Base-by-base conservation (phyloP, 2,888 invertebrate genomes). In the Nymphalis polychloros region DNA sequence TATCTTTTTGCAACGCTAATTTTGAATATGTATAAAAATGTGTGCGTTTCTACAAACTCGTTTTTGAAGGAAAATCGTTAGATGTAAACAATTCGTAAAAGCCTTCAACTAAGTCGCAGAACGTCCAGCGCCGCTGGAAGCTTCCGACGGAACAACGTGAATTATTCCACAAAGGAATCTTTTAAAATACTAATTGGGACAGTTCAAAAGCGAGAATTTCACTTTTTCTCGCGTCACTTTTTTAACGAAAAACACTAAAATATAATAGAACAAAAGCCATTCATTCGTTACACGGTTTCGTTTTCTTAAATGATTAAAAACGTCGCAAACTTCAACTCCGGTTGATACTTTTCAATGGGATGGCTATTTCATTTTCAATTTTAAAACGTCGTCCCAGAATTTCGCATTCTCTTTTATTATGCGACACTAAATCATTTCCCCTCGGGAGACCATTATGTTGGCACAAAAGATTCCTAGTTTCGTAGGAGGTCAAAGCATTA, bases 321-420 rank as follows among this genome's bases (percentile, higher is more conserved):
- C 64, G 60, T 71, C 63, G 59, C 67, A 64, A 64, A 67, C 63
- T 55, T 61, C 59, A 55, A 64, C 62, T 62, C 46, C 62, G 64
- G 63, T 67, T 65, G 64, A 66, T 64, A 61, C 65, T 65, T 52
- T 61, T 63, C 69, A 59, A 63, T 62, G 63, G 62, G 65, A 72
- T 62, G 63, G 64, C 70, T 53, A 68, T 68, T 67, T 48, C 57
- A 35, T 66, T 60, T 65, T 67, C 65, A 69, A 73, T 71, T 69
- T 69, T 64, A 59, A 66, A 69, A 66, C 71, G 65, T 65, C 64
- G 67, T 50, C 65, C 55, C 59, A 64, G 69, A 69, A 64, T 69
- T 70, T 68, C 59, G 55, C 62, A 64, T 73, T 69, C 8, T 63
- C 73, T 71, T 73, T 73, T 73, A 71, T 73, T 70, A 63, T 59